Evolutionary conservation across 2,888 invertebrate genomes (phyloP).

Genomic region (Shargacucullia verbasci): DNA sequence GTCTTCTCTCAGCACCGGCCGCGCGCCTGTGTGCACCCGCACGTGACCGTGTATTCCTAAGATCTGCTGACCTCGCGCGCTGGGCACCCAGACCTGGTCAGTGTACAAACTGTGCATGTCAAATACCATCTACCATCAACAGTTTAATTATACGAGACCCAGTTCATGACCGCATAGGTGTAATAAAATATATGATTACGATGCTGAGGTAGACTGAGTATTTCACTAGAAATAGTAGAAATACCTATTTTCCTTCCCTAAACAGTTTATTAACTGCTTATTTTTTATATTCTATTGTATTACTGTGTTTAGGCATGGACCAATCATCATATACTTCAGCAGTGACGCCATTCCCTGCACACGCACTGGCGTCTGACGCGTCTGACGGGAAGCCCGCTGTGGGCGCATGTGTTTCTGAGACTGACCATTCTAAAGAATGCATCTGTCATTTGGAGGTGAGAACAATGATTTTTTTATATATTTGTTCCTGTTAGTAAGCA

Average conservation of each 20-base stretch:
- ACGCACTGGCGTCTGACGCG: constrained; percentile 74
- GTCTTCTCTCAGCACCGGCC: constrained; percentile 88
- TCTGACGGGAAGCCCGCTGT: constrained; percentile 75
- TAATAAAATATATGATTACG: too few relatives aligned
- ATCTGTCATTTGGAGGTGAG: constrained; percentile 93
- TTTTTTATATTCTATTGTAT: background rate
- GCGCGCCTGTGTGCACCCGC: constrained; percentile 94
- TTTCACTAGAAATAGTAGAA: too few relatives aligned
- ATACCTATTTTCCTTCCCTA: too few relatives aligned
- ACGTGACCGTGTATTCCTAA: constrained; percentile 92
- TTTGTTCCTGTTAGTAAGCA: too few relatives aligned
- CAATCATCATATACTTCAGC: constrained; percentile 92
- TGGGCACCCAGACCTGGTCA: constrained; percentile 94
- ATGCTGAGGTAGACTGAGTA: too few relatives aligned
- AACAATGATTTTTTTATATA: background rate
- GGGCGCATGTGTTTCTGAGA: constrained; percentile 91
- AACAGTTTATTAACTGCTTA: too few relatives aligned
- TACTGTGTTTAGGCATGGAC: constrained; percentile 89
- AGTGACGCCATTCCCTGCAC: constrained; percentile 92
- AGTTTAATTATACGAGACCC: too few relatives aligned
- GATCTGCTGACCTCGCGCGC: constrained; percentile 93
- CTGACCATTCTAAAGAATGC: constrained; percentile 92
- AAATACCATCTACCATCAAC: too few relatives aligned
- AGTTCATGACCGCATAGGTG: too few relatives aligned
- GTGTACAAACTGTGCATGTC: too few relatives aligned